Conservation (phyloP, 2,113 vertebrate species). For the Corydoras maculifer region DNA sequence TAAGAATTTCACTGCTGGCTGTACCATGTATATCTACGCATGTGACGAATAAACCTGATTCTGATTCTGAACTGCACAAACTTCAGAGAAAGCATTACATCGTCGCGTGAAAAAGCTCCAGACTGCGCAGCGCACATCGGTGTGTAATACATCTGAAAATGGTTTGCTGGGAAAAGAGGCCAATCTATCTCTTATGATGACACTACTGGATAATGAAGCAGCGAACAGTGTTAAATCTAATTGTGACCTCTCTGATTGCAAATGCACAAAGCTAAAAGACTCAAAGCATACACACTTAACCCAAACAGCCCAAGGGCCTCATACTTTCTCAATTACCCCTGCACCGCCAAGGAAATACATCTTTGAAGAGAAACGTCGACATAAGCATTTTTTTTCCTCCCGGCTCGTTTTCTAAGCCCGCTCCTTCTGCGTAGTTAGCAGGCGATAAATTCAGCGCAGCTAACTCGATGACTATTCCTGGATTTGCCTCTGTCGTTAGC, state of each 20-base stretch:
- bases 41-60: too few species aligned
- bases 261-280: slow-evolving; percentile 52
- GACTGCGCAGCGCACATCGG: slow-evolving; percentile 1
- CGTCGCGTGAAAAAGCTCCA: slow-evolving; percentile 20
- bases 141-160: slow-evolving; percentile 46
- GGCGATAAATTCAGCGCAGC: slow-evolving; percentile 52
- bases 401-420: slow-evolving; percentile 53
- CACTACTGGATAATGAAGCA: slow-evolving; percentile 63
- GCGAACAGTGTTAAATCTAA: slow-evolving; percentile 67
- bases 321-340: slow-evolving; percentile 66
- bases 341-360: slow-evolving; percentile 42
- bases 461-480: slow-evolving; percentile 51
- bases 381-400: slow-evolving; percentile 48
- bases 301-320: slow-evolving; percentile 63
- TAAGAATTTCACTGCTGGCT: too few species aligned
- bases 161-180: slow-evolving; percentile 54
- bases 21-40: too few species aligned
- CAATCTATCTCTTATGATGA: slow-evolving; percentile 64
- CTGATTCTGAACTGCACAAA: slow-evolving; percentile 23
- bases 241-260: slow-evolving; percentile 71
- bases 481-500: slow-evolving; percentile 50
- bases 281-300: slow-evolving; percentile 65
- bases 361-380: slow-evolving; percentile 54
- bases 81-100: slow-evolving; percentile 29
- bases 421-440: slow-evolving; percentile 52